Evolutionary conservation across 2,888 invertebrate species (phyloP).

Genomic region (Drosophila rellima): DNA sequence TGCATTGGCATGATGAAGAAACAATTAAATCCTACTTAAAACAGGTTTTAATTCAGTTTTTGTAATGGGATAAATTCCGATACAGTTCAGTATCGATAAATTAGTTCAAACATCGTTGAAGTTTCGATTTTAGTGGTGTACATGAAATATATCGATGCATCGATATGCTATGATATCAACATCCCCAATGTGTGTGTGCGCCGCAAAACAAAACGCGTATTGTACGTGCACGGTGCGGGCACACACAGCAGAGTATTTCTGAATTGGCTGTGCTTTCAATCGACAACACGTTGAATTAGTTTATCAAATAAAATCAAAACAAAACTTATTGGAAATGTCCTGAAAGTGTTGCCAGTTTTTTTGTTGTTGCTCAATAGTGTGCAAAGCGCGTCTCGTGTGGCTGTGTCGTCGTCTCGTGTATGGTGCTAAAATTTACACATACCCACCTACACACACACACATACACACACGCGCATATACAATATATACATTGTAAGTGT

Average conservation of each 20-base stretch:
- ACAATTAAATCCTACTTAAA: neutral
- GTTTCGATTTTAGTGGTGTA: neutral
- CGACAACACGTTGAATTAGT: slow-evolving; percentile 41
- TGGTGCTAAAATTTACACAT: slow-evolving; percentile 67
- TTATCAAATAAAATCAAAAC: slow-evolving; percentile 34
- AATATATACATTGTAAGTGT: slow-evolving; percentile 62
- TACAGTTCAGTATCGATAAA: neutral
- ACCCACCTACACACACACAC: slow-evolving; percentile 48
- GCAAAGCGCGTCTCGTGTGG: slow-evolving; percentile 39
- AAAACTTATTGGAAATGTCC: slow-evolving; percentile 50
- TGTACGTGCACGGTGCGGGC: slow-evolving; percentile 56
- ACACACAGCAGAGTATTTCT: slow-evolving; percentile 44
- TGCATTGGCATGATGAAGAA: neutral
- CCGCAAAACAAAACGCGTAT: slow-evolving; percentile 68
- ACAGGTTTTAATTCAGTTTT: neutral
- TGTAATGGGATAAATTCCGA: neutral
- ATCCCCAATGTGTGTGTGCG: slow-evolving; percentile 62
- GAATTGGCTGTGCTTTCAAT: slow-evolving; percentile 44
- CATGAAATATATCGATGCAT: slow-evolving; percentile 23
- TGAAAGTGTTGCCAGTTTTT: slow-evolving; percentile 27
- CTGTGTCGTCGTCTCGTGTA: slow-evolving; percentile 60
- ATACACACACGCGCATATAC: slow-evolving; percentile 25
- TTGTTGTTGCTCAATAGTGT: slow-evolving; percentile 32
- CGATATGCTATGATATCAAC: slow-evolving; percentile 50
- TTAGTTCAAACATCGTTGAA: neutral